Conservation (phyloP, 2,113 vertebrate genomes). For the Condylura cristata region DNA sequence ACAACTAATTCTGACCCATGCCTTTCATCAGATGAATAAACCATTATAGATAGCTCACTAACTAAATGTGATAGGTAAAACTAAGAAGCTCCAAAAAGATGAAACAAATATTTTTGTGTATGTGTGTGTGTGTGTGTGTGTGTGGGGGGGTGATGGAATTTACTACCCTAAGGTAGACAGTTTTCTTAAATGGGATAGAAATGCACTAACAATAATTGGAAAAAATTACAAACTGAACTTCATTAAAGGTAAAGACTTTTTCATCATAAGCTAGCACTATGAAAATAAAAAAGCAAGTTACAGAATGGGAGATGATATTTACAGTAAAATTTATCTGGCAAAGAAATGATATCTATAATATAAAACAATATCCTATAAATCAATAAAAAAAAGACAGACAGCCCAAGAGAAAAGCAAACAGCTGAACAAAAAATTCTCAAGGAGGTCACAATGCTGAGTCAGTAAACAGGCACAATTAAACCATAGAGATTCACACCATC, state of each 20-base stretch:
- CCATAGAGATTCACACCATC: neutral
- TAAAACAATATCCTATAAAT: neutral
- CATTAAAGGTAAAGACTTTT: slow-evolving; percentile 17
- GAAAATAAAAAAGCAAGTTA: neutral
- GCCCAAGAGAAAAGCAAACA: neutral
- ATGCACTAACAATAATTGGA: neutral
- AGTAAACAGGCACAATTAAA: neutral
- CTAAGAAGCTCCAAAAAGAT: neutral
- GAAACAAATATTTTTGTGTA: neutral
- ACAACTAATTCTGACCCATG: neutral
- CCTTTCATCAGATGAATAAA: neutral
- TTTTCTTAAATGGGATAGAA: slow-evolving; percentile 23
- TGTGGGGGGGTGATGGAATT: neutral
- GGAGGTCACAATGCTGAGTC: neutral
- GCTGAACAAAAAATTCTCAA: neutral
- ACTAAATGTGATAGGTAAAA: neutral
- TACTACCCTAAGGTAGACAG: neutral
- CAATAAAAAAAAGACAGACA: neutral
- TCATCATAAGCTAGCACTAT: neutral
- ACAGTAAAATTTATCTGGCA: neutral
- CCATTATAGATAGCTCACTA: neutral
- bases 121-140: no score
- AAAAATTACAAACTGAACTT: neutral
- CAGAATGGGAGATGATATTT: neutral
- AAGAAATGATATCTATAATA: neutral